Base-by-base conservation (phyloP, 1,140 invertebrate genomes). In the Drosophila jambulina region DNA sequence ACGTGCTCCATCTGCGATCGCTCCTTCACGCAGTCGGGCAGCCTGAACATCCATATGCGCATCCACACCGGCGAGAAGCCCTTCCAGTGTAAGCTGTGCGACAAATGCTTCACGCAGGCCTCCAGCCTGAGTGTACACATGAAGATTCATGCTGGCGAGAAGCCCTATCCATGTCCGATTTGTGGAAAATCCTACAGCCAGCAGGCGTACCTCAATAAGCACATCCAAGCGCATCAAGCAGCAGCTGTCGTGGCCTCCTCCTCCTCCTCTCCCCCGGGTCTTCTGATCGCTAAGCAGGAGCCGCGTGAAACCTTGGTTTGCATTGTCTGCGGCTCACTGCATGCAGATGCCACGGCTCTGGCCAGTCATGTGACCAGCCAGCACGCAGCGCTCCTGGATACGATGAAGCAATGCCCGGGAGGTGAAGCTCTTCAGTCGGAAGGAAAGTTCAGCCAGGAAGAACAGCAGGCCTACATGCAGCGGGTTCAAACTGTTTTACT, bases 11-110 rank as follows among this genome's bases (percentile, higher is more conserved):
- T 95, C 81, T 96, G 95, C 93, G 94, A 95, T 93, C 95, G 95
- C 93, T 95, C 95, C 78, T 95, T 95, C 92, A 95, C 95, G 60
- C 95, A 95, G 93, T 95, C 95, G 76, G 95, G 94, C 32, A 93
- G 93, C 10, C 75, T 94, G 93, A 97, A 96, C 43, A 95, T 97
- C 36, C 98, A 98, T 84, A 95, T 97, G 94, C 95, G 95, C 40
- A 96, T 96, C 27, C 96, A 97, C 80, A 93, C 93, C 2, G 94
- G 95, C 8, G 93, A 93, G 36, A 91, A 92, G 45, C 92, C 92
- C 0, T 93, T 93, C 49, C 94, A 94, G 43, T 95, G 95, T 92
- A 94, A 95, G 80, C 91, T 95, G 3, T 95, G 95, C 75, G 93
- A 94, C 61, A 95, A 95, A 82, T 94, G 94, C 42, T 95, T 95